Conservation (phyloP, 2,797 vertebrate species). For the Chaunax sp. region DNA sequence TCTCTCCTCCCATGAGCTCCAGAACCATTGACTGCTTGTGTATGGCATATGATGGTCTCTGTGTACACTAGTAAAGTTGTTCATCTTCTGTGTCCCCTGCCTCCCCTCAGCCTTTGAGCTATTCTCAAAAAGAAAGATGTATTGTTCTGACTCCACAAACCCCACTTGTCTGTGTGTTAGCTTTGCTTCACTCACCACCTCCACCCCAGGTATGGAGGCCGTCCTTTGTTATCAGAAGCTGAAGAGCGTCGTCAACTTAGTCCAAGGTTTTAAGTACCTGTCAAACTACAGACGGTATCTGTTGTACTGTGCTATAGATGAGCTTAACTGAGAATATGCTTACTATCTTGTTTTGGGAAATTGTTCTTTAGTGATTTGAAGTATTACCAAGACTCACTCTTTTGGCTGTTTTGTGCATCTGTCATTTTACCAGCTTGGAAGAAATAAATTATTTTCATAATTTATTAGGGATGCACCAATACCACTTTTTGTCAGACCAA, state of each 20-base stretch:
- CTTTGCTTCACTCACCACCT: slow-evolving; percentile 49
- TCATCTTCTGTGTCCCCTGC: background rate
- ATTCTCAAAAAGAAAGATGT: slow-evolving; percentile 31
- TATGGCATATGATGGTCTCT: slow-evolving; percentile 9
- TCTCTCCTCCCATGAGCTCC: slow-evolving; percentile 2
- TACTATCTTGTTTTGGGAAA: slow-evolving; percentile 45
- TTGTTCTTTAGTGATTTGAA: slow-evolving; percentile 21
- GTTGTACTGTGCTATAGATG: slow-evolving; percentile 40
- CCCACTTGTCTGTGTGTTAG: slow-evolving; percentile 27
- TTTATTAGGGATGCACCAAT: too few species aligned
- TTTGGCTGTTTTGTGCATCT: slow-evolving; percentile 13
- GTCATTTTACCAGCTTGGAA: too few species aligned
- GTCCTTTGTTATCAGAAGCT: slow-evolving; percentile 50
- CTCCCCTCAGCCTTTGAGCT: slow-evolving; percentile 20
- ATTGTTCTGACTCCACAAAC: slow-evolving; percentile 34
- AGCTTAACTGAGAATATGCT: slow-evolving; percentile 32
- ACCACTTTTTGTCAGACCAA: too few species aligned
- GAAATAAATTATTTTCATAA: background rate
- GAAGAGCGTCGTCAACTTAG: slow-evolving; percentile 15
- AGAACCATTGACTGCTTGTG: background rate
- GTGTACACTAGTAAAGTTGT: slow-evolving; percentile 19
- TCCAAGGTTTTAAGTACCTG: slow-evolving; percentile 25
- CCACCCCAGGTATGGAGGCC: slow-evolving; percentile 47
- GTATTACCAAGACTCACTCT: background rate
- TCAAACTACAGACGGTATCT: slow-evolving; percentile 35